Evolutionary conservation across 2,113 vertebrate species (phyloP), one percentile per base, ranked within the genome.

Genomic region (Colistium nudipinnis): DNA sequence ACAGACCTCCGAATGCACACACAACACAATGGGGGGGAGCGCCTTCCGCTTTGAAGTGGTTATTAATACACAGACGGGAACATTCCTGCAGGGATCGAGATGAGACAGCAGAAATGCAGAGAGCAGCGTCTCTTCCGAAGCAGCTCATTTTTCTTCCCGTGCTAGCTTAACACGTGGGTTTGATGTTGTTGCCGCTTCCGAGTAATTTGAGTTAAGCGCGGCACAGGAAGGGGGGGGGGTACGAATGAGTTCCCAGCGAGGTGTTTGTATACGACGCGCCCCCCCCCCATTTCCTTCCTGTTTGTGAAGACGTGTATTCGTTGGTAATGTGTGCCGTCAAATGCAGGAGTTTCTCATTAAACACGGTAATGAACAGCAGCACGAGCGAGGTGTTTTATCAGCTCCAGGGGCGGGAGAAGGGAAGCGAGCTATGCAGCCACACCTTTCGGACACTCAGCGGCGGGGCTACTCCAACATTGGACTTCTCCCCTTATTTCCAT

Each of bases 11-110:
- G 77, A 83, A 90, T 83, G 77, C 80, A 70, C 72, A 77, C 71
- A 55, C 55, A 77, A 76, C 76, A 68, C 70, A n/a, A 82, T 84
- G 69, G 61, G 52, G 64, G 66, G 20, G 56, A 73, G 59, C 36
- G 20, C 20, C 59, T 57, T 65, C n/a, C 30, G 8, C 83, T 91
- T 85, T 90, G 85, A 89, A 85, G 88, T 80, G 62, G 82, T 86
- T 85, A 87, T 87, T 87, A 90, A 80, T 86, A 83, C 74, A 20
- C 78, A 81, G 79, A 80, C 79, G 51, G 74, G 74, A 78, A 45
- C 38, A 83, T 79, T 87, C 77, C 85, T 88, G 77, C 74, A 81
- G 87, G 86, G 83, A 87, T 87, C 51, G 25, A 77, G 80, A 74
- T 28, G n/a, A 86, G 78, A 86, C 76, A 65, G 24, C 61, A 71